Percentiles rank a stretch among this genome's conserved stretches.
Evolutionary conservation across 2,797 vertebrate species (phyloP).

Genomic region (Poecilia gillii): DNA sequence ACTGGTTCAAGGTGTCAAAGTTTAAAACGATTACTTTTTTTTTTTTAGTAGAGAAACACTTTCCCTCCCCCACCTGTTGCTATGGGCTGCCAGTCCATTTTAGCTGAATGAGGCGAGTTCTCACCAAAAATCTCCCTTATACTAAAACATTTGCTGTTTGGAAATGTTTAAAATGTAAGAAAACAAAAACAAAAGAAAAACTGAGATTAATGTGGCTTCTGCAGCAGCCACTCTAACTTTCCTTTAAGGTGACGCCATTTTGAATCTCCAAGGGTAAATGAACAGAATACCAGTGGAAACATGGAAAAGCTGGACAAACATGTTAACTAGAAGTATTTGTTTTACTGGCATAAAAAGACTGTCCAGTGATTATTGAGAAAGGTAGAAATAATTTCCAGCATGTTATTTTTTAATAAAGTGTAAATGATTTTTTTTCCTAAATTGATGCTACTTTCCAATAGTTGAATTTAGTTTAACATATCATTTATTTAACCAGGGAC

Average conservation of each 20-base stretch:
- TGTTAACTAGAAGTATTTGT: neutral
- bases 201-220: neutral
- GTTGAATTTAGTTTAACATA: neutral
- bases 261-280: neutral
- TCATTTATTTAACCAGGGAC: neutral
- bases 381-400: neutral
- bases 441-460: neutral
- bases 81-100: neutral
- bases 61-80: neutral
- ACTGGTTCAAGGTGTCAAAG: neutral
- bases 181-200: neutral
- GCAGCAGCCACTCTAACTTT: neutral
- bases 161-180: neutral
- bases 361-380: neutral
- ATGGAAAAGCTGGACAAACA: neutral
- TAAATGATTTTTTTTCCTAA: neutral
- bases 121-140: neutral
- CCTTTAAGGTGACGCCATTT: neutral
- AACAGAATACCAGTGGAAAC: neutral
- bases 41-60: neutral
- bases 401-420: neutral
- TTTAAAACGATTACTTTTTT: neutral
- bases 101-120: neutral
- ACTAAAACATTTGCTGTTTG: neutral
- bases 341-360: neutral